These are phyloP conservation scores for Keiferia lycopersicella DNA, from an alignment of 2,888 invertebrate genomes.

Conservation along the genomic window DNA sequence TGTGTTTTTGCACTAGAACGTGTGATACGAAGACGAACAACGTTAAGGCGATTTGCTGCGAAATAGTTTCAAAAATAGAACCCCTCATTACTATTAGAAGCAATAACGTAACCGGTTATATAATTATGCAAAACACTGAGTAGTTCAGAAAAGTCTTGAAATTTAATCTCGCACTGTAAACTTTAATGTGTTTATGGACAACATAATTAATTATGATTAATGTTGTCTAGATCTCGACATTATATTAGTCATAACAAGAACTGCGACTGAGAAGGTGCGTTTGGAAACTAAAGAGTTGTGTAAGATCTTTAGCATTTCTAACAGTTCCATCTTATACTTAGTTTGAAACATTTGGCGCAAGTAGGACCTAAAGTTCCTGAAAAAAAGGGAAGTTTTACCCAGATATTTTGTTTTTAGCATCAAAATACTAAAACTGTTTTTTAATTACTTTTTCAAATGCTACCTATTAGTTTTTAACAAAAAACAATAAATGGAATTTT, in stretches of 20 bases:
- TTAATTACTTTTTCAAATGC: no score
- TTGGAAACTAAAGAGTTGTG: no score
- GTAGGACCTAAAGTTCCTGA: not conserved
- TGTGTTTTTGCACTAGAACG: no score
- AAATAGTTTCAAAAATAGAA: no score
- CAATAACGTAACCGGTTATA: conserved; percentile 36
- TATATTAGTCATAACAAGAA: conserved; percentile 16
- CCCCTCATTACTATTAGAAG: conserved; percentile 10
- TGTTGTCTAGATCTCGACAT: conserved; percentile 13
- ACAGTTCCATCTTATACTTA: no score
- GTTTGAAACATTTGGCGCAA: not conserved
- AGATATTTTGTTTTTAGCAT: not conserved
- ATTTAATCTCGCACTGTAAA: conserved; percentile 43
- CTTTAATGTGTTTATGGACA: conserved; percentile 41
- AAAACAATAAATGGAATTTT: not conserved
- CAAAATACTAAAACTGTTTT: no score
- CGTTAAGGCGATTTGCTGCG: no score
- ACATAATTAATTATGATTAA: conserved; percentile 33
- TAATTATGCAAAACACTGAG: conserved; percentile 46
- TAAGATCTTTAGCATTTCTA: no score
- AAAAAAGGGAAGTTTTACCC: not conserved
- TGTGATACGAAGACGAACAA: no score
- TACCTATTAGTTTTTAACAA: not conserved
- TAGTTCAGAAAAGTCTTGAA: conserved; percentile 41
- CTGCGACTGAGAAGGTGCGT: not conserved